Conservation (phyloP, 2,113 vertebrate species). For the Rhizomys pruinosus region DNA sequence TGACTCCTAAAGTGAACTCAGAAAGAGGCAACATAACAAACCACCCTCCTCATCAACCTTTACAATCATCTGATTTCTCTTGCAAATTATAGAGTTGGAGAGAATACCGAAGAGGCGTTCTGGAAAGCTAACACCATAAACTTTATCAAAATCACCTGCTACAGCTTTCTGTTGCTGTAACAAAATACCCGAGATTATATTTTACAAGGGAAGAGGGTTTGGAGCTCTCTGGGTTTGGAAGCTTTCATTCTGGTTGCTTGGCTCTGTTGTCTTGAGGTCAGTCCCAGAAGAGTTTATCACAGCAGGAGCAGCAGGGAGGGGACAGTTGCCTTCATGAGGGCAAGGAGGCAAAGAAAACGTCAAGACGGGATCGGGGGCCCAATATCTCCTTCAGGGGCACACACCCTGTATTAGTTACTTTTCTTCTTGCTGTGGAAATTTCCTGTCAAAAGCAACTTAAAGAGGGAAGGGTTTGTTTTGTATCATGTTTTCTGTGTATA, state of each 20-base stretch:
- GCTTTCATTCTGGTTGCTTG: neutral
- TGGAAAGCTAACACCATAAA: neutral
- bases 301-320: neutral
- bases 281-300: neutral
- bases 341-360: neutral
- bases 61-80: neutral
- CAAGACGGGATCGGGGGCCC: too few relatives aligned
- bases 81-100: neutral
- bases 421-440: too few relatives aligned
- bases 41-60: neutral
- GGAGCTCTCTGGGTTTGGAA: neutral
- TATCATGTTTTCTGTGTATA: too few relatives aligned
- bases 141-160: neutral
- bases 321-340: neutral
- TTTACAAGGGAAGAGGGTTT: neutral
- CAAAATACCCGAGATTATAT: neutral
- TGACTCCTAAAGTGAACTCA: neutral
- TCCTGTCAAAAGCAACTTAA: too few relatives aligned
- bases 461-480: too few relatives aligned
- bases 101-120: neutral
- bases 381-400: too few relatives aligned
- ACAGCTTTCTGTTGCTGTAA: neutral
- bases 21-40: neutral
- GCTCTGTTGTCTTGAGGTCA: neutral
- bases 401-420: too few relatives aligned